These are phyloP conservation scores for Aldrovandia affinis DNA, from an alignment of 2,797 vertebrate genomes.

Conservation along the genomic window DNA sequence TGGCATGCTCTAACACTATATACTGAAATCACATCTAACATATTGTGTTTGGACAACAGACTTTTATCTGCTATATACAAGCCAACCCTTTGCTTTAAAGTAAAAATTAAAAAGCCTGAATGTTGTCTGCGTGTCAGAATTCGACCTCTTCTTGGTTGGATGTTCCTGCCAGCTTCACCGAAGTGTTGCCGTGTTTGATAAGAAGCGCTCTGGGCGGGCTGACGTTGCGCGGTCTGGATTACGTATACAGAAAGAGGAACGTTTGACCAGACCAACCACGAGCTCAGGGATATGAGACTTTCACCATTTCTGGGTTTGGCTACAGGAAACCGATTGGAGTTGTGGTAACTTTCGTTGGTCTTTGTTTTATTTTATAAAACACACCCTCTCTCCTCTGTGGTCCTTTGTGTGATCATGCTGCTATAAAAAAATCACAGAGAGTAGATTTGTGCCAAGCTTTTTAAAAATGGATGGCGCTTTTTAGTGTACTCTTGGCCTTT, in stretches of 20 bases:
- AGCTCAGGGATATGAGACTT: constrained; percentile 75
- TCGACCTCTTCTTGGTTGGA: too few species aligned
- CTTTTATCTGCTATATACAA: too few species aligned
- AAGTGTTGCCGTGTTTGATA: too few species aligned
- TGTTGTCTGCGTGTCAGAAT: too few species aligned
- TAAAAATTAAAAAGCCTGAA: too few species aligned
- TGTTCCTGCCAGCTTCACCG: too few species aligned
- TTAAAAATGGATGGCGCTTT: background rate
- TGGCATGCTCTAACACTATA: too few species aligned
- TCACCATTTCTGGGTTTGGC: constrained; percentile 70
- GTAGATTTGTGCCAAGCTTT: background rate
- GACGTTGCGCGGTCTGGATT: background rate
- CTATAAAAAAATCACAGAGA: background rate
- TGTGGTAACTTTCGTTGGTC: constrained; percentile 63
- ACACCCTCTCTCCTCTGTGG: background rate
- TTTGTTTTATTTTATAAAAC: constrained; percentile 4
- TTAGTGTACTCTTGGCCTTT: background rate
- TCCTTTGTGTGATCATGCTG: background rate
- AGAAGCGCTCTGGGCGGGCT: background rate
- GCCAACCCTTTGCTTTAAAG: too few species aligned
- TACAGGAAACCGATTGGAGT: constrained; percentile 60
- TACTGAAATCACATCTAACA: too few species aligned
- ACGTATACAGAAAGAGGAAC: constrained; percentile 75
- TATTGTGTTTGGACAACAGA: too few species aligned
- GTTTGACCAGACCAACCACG: constrained; percentile 65